Evolutionary conservation across 1,140 invertebrate genomes (phyloP).

Genomic region (Dendroctonus valens): DNA sequence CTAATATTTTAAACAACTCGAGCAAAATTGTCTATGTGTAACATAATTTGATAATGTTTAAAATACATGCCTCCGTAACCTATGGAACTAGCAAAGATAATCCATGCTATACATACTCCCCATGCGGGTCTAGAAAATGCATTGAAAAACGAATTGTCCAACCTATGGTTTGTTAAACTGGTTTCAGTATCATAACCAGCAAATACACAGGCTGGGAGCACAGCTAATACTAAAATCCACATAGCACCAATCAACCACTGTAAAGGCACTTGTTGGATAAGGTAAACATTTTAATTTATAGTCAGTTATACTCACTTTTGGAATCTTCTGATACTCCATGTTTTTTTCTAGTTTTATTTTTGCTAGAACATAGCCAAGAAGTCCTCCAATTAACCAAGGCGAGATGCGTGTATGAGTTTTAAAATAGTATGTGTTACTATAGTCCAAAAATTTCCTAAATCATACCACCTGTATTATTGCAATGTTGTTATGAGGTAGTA

Average conservation of each 20-base stretch:
- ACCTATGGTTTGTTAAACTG: neutral
- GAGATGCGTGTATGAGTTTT: conserved; percentile 52
- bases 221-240: conserved; percentile 18
- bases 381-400: conserved; percentile 60
- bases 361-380: conserved; percentile 53
- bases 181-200: conserved; percentile 2
- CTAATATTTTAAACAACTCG: neutral
- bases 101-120: conserved; percentile 16
- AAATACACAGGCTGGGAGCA: conserved; percentile 10
- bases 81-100: conserved; percentile 17
- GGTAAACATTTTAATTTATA: neutral
- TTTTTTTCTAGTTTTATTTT: conserved; percentile 21
- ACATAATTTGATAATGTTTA: neutral
- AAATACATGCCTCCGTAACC: conserved; percentile 19
- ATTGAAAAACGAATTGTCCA: conserved; percentile 12
- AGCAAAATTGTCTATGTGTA: neutral
- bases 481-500: conserved; percentile 3
- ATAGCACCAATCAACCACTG: conserved; percentile 6
- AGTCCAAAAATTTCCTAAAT: conserved; percentile 15
- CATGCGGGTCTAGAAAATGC: conserved; percentile 15
- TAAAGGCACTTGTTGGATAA: neutral
- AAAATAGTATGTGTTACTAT: conserved; percentile 39
- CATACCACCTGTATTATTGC: neutral
- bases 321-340: neutral
- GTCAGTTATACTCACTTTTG: conserved; percentile 15